Evolutionary conservation across 2,888 invertebrate genomes (phyloP).

Genomic region (Synergus gifuensis): DNA sequence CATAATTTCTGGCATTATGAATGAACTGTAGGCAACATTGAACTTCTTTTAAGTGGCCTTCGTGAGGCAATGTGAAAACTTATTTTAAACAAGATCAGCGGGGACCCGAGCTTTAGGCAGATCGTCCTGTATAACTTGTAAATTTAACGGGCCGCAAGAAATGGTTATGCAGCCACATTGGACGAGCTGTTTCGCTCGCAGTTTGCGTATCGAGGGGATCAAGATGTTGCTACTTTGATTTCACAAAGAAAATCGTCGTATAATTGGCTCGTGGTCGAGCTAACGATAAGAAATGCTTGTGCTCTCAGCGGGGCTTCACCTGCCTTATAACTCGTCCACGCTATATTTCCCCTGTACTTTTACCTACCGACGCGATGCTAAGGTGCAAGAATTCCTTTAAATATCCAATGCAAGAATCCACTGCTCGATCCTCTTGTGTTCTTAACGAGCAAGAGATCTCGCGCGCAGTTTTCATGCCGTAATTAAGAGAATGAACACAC

Average conservation of each 20-base stretch:
- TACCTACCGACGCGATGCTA: not conserved
- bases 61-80: not conserved
- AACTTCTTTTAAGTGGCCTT: constrained; percentile 9
- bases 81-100: constrained; percentile 19
- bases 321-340: constrained; percentile 47
- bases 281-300: constrained; percentile 36
- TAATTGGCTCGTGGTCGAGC: constrained; percentile 36
- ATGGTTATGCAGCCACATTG: constrained; percentile 23
- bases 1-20: constrained; percentile 13
- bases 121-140: constrained; percentile 17
- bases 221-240: constrained; percentile 39
- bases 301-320: constrained; percentile 38
- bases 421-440: constrained; percentile 48
- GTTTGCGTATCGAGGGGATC: constrained; percentile 32
- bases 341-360: constrained; percentile 36
- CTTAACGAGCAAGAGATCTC: constrained; percentile 52
- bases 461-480: constrained; percentile 48
- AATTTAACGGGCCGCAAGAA: constrained; percentile 22
- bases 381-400: constrained; percentile 52
- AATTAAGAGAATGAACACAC: constrained; percentile 55
- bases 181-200: constrained; percentile 27
- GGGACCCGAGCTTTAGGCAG: not conserved
- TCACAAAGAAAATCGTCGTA: constrained; percentile 36
- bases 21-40: constrained; percentile 1
- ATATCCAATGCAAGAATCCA: constrained; percentile 51